Evolutionary conservation across 2,888 invertebrate genomes (phyloP).

Genomic region (Leucophenga montana): DNA sequence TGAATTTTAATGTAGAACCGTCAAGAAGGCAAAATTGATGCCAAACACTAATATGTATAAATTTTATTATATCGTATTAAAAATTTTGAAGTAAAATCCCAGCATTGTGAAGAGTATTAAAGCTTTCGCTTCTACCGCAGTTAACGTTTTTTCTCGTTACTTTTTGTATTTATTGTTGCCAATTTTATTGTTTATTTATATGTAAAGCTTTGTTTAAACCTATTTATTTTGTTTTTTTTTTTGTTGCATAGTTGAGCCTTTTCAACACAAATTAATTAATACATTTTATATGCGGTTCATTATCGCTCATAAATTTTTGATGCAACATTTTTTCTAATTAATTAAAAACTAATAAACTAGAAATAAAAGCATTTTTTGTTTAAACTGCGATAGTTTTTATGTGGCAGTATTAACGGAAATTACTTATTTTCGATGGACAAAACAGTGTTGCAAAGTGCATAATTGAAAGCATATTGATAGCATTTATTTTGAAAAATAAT

Average conservation of each 20-base stretch:
- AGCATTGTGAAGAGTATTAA: too few species aligned
- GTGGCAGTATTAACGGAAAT: too few species aligned
- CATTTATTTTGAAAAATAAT: neutral
- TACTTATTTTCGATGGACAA: too few species aligned
- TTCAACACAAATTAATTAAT: conserved; percentile 1
- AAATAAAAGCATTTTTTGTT: neutral
- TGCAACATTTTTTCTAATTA: conserved; percentile 13
- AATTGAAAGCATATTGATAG: neutral
- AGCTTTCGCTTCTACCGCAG: too few species aligned
- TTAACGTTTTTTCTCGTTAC: too few species aligned
- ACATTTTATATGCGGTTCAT: conserved; percentile 8
- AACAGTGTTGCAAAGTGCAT: too few species aligned
- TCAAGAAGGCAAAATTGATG: too few species aligned
- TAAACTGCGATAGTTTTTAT: conserved; percentile 1
- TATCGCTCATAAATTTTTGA: conserved; percentile 18
- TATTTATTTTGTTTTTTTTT: neutral
- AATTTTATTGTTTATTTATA: neutral
- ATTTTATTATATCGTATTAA: too few species aligned
- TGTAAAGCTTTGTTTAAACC: neutral
- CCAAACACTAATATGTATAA: too few species aligned
- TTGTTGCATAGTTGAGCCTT: neutral
- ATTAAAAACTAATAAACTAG: conserved; percentile 25
- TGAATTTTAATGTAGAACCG: too few species aligned
- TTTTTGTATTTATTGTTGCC: neutral
- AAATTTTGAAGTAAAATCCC: too few species aligned